Evolutionary conservation across 2,888 invertebrate genomes (phyloP), one percentile per base, ranked within the genome.

Genomic region (Eupithecia subfuscata): DNA sequence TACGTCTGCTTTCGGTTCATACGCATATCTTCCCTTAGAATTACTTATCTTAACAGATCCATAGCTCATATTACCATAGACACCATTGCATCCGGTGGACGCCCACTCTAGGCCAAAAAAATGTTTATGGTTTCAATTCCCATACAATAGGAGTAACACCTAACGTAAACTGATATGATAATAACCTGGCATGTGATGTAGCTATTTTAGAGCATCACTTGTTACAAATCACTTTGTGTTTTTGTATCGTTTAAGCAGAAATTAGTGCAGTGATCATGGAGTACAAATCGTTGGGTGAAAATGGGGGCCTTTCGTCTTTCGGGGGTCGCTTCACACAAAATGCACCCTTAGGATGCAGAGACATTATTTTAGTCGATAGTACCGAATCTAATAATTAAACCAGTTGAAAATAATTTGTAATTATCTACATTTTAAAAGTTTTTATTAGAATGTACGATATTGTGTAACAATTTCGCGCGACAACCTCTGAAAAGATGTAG

Each of bases 81-180:
- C 82, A 82, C 80, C 83, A 80, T 79, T 64, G 81, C 83, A 84
- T 86, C 86, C 86, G 85, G 84, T 83, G 69, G 71, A 81, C 86
- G 81, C 86, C 86, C 80, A 85, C 86, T 75, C 70, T 67, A 72
- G 70, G 75, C 75, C 78, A 80, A 81, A 83, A 79, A 77, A 80
- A 80, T 83, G 81, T 84, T 79, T 83, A 84, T 79, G 80, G 80
- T 78, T 75, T 73, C 80, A 77, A 76, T 70, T 73, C 78, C 75
- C 69, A 78, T 77, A 81, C 84, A 82, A 78, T 80, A 71, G 79
- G 70, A 72, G 81, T 78, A 80, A 81, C 80, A 78, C 82, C 82
- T 82, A 78, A 77, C 81, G 65, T 82, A 82, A 84, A 75, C 75
- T 73, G 84, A 84, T 84, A 82, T 78, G 83, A 79, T 84, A 80